phyloP scores from a whole-genome alignment of 2,113 vertebrate genomes.

The Misgurnus mizolepis region DNA sequence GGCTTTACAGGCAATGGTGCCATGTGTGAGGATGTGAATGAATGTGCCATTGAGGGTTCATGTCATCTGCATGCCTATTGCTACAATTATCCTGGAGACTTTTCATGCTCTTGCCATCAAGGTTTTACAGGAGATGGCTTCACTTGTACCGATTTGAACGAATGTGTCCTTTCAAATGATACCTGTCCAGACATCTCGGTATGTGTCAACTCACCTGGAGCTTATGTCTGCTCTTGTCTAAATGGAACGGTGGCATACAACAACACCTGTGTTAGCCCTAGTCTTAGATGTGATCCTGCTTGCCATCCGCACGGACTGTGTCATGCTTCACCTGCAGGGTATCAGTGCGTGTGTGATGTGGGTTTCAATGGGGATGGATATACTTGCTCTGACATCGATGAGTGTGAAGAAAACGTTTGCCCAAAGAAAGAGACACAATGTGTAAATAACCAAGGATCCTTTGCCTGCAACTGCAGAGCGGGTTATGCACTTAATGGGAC shows the following conservation, averaged over 20 bases:
- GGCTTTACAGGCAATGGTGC: constrained; percentile 74
- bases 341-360: constrained; percentile 79
- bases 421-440: constrained; percentile 72
- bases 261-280: constrained; percentile 68
- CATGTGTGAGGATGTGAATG: constrained; percentile 73
- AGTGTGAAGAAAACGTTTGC: constrained; percentile 74
- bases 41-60: constrained; percentile 61
- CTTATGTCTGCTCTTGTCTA: constrained; percentile 78
- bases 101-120: constrained; percentile 69
- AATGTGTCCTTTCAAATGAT: constrained; percentile 67
- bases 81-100: constrained; percentile 71
- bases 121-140: constrained; percentile 77
- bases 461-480: constrained; percentile 72
- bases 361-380: constrained; percentile 73
- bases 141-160: constrained; percentile 73
- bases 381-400: constrained; percentile 75
- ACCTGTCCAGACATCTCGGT: constrained; percentile 67
- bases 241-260: constrained; percentile 74
- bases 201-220: constrained; percentile 78
- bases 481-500: constrained; percentile 69
- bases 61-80: constrained; percentile 72
- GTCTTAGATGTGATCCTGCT: constrained; percentile 64
- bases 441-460: constrained; percentile 74
- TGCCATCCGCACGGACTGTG: constrained; percentile 76
- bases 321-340: constrained; percentile 67